Conservation (phyloP, 2,888 invertebrate genomes). For the Drosophila mayaguana region DNA sequence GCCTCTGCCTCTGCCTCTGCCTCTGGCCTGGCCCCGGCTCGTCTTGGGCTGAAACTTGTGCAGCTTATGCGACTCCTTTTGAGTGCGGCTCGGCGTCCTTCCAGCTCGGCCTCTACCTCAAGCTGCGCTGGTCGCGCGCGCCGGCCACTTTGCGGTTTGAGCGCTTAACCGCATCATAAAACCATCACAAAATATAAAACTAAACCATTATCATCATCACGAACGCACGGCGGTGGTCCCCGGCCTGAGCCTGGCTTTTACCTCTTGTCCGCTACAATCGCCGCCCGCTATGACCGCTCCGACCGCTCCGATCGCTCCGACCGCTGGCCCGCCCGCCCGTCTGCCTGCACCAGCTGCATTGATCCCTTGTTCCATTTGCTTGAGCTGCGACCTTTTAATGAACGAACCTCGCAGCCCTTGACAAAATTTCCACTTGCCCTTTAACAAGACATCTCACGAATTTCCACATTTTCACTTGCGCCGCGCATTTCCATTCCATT, state of each 20-base stretch:
- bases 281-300: slow-evolving; percentile 19
- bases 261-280: slow-evolving; percentile 15
- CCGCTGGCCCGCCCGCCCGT: neutral
- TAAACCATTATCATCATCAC: slow-evolving; percentile 79
- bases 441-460: slow-evolving; percentile 15
- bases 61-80: slow-evolving; percentile 69
- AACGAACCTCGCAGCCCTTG: slow-evolving; percentile 37
- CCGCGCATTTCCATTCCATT: slow-evolving; percentile 26
- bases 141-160: slow-evolving; percentile 75
- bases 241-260: slow-evolving; percentile 25
- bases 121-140: slow-evolving; percentile 52
- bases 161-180: slow-evolving; percentile 81
- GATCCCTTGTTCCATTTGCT: slow-evolving; percentile 46
- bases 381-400: slow-evolving; percentile 51
- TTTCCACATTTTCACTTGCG: slow-evolving; percentile 32
- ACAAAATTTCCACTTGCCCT: slow-evolving; percentile 46
- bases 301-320: slow-evolving; percentile 10
- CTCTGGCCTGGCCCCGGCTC: slow-evolving; percentile 4
- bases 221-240: slow-evolving; percentile 65
- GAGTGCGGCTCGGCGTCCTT: slow-evolving; percentile 21
- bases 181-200: slow-evolving; percentile 76
- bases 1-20: neutral
- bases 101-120: slow-evolving; percentile 12
- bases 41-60: slow-evolving; percentile 64
- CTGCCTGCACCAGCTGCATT: slow-evolving; percentile 53